Evolutionary conservation across 2,888 invertebrate species (phyloP), one percentile per base, ranked within the genome.

Genomic region (Andrena flavipes): DNA sequence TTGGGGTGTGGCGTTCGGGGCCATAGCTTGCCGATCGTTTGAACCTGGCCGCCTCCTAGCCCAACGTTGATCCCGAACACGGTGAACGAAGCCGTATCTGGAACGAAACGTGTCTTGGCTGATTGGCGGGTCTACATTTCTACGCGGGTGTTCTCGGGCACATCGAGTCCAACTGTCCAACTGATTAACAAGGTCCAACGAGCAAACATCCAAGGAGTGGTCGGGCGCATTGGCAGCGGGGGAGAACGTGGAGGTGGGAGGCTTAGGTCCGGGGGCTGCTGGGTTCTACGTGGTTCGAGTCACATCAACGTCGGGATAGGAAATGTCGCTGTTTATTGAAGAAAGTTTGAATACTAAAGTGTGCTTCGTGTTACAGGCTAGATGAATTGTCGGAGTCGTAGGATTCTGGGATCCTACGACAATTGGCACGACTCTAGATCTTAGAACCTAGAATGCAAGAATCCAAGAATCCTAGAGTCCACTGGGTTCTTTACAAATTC

Each of bases 41-140:
- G 59, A 26, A 42, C 26, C 64, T 65, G 76, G 49, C 33, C 35
- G 16, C 64, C 51, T 64, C 54, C 82, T 35, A 72, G 63, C 51
- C 76, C 76, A 64, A 81, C 48, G 82, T 81, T 71, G 81, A 69
- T 60, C 51, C 82, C 82, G 69, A 69, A 72, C 35, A 81, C 81
- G 63, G 64, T 54, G 70, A 80, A 80, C 56, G 75, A 54, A 2
- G 35, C 63, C 1, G 62, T 60, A 82, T 76, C 82, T 82, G 82
- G 26, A 82, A 82, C 82, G 81, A 82, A 82, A 82, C 68, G 81
- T 48, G 33, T 30, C 68, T 49, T 68, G 49, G 29, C 71, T 76
- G 81, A 82, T 80, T 72, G 68, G 20, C 29, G 13, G 54, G 48
- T 67, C 54, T 51, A 49, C n/a, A 54, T 26, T 59, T 67, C 56